A percentile compares a stretch with the other conserved stretches of the same genome.
phyloP scores from a whole-genome alignment of 2,888 invertebrate genomes.

The Ichneumoninae sp. region DNA sequence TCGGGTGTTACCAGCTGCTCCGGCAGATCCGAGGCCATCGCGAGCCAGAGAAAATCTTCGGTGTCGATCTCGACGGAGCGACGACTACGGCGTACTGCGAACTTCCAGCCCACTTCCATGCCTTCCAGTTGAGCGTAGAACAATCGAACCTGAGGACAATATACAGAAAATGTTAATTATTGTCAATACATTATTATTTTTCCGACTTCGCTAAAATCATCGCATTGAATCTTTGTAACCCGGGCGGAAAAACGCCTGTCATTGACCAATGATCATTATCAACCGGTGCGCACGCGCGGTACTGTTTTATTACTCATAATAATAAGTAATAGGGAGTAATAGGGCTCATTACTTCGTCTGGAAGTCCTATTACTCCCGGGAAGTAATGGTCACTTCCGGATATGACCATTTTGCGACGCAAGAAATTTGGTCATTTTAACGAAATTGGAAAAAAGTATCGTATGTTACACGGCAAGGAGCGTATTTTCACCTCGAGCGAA shows the following conservation, averaged over 20 bases:
- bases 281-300: too few relatives aligned
- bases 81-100: slow-evolving; percentile 88
- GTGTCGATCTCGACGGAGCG: slow-evolving; percentile 87
- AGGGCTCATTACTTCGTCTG: too few relatives aligned
- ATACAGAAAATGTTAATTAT: neutral
- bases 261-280: too few relatives aligned
- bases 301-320: too few relatives aligned
- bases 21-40: slow-evolving; percentile 90
- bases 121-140: slow-evolving; percentile 92
- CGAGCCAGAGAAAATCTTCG: slow-evolving; percentile 90
- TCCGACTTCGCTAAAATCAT: too few relatives aligned
- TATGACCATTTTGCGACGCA: too few relatives aligned
- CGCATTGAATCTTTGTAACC: too few relatives aligned
- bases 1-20: slow-evolving; percentile 84
- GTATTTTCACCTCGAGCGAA: neutral
- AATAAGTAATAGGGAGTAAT: too few relatives aligned
- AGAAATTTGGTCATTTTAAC: too few relatives aligned
- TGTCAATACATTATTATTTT: neutral
- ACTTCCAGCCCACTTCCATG: slow-evolving; percentile 90
- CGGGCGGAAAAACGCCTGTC: too few relatives aligned
- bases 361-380: too few relatives aligned
- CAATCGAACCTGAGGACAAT: slow-evolving; percentile 87
- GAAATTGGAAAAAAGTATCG: neutral
- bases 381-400: too few relatives aligned
- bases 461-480: neutral